Base-by-base conservation (phyloP, 2,888 invertebrate species). In the Acholoe squamosa region DNA sequence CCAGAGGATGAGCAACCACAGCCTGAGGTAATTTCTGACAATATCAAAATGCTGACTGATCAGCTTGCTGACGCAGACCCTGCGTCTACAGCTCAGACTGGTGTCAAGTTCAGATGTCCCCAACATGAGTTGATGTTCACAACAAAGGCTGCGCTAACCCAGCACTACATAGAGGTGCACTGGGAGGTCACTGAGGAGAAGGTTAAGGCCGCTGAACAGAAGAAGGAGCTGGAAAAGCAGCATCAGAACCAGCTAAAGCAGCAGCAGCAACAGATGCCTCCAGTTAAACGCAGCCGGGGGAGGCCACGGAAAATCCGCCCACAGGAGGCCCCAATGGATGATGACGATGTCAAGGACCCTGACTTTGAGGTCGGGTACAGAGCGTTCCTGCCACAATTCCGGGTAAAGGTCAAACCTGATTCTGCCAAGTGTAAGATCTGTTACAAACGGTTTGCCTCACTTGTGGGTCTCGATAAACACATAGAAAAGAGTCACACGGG, bases 371-470 rank as follows among this genome's bases (percentile, higher is more conserved):
- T 80, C 0, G 33, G 33, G 33, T 5, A 14, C 7, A 3, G 12
- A 14, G 28, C 16, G 3, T 71, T 71, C 3, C 25, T 71, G 1
- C 71, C 71, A 5, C 71, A 16, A 16, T 71, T 71, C 31, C 19
- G 28, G 14, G 28, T 28, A 28, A 22, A 71, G 71, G 31, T 5
- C 22, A 28, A 56, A 3, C 5, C 22, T 14, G 16, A 33, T 0
- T 5, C 61, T 19, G 76, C 56, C 61, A 90, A 84, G 51, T 91
- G 91, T 88, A 25, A 77, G 34, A 51, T 67, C 67, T 91, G 91
- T 80, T 91, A 91, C 90, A 91, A 91, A 76, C 71, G 31, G 22
- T 91, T 91, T 86, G 84, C 84, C 33, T 31, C 89, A 16, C 14
- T 7, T 10, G 25, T 14, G 14, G 61, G 77, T 25, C 71, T 91